These are phyloP conservation scores for Sapayoa aenigma DNA, from an alignment of 2,113 vertebrate species.

Conservation along the genomic window DNA sequence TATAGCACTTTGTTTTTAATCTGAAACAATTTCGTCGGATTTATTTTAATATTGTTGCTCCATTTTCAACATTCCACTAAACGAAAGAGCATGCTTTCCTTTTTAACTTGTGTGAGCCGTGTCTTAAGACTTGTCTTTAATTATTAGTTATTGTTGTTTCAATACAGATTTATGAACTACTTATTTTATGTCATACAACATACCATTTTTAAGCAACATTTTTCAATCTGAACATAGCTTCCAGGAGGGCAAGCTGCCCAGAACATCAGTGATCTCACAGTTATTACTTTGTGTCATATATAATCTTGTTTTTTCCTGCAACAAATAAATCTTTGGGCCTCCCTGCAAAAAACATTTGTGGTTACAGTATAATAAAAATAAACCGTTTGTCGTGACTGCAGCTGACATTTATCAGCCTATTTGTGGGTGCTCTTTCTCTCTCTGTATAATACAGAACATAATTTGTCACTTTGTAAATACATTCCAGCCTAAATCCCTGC, in stretches of 20 bases:
- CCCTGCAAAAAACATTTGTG: constrained; percentile 74
- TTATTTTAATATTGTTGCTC: constrained; percentile 45
- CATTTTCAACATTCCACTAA: background rate
- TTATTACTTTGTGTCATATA: constrained; percentile 83
- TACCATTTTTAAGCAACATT: constrained; percentile 57
- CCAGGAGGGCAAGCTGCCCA: constrained; percentile 72
- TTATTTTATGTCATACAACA: constrained; percentile 60
- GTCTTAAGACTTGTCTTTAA: constrained; percentile 64
- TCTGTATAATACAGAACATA: constrained; percentile 81
- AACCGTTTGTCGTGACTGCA: constrained; percentile 85
- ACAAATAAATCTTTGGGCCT: constrained; percentile 80
- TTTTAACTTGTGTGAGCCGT: constrained; percentile 17
- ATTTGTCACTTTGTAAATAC: constrained; percentile 90
- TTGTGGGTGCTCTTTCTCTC: constrained; percentile 85
- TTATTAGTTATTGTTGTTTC: constrained; percentile 72
- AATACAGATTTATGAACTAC: constrained; percentile 72
- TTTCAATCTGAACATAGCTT: constrained; percentile 41
- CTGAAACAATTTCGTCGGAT: constrained; percentile 16
- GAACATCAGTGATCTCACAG: constrained; percentile 75
- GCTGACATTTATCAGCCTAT: constrained; percentile 90
- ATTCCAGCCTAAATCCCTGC: constrained; percentile 84
- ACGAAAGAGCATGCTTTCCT: constrained; percentile 41
- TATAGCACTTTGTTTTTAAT: constrained; percentile 42
- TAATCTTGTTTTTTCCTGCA: constrained; percentile 80
- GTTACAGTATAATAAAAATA: constrained; percentile 94